Base-by-base conservation (phyloP, 2,888 invertebrate genomes). In the Polymixis flavicincta region DNA sequence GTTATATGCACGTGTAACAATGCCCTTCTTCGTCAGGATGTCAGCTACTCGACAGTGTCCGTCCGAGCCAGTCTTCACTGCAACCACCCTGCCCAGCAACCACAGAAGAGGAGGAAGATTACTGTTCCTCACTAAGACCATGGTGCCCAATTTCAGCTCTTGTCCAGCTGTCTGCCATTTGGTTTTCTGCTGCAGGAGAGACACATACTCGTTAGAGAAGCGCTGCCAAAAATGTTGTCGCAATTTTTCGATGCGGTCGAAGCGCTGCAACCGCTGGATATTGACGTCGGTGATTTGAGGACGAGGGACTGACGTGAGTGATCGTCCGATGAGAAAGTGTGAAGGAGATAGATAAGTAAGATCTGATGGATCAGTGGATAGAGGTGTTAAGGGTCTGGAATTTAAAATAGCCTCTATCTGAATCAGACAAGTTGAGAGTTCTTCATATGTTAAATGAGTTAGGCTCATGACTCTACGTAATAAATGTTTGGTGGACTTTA, bases 361-460 rank as follows among this genome's bases (percentile, higher is more conserved):
- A 37, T 69, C 70, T n/a, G 61, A 70, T 32, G 70, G 70, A 70
- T 70, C 70, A 60, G 70, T 48, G 64, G 64, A 48, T 11, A 64
- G 28, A 48, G 48, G 28, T 0, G 48, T 64, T 64, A 64, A 48
- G 28, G 64, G 64, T 48, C 64, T 65, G 48, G 48, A 50, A 50
- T 65, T 65, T 50, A 64, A 50, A 65, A 65, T 50, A 48, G 64
- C 64, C 22, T 65, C 48, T 65, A 50, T 65, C 50, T 65, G 64
- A n/a, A 48, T 50, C 19, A 48, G 28, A 28, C 63, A 45, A 9
- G 25, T 61, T 61, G 61, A 61, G 22, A 59, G 57, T 2, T 59
- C 57, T 59, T 59, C 57, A 19, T 28, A 59, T 17, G 28, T 59
- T 25, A 57, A 50, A 50, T 50, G 48, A 17, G 48, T 50, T 50